phyloP scores from a whole-genome alignment of 2,888 invertebrate genomes.

The Tuta absoluta region DNA sequence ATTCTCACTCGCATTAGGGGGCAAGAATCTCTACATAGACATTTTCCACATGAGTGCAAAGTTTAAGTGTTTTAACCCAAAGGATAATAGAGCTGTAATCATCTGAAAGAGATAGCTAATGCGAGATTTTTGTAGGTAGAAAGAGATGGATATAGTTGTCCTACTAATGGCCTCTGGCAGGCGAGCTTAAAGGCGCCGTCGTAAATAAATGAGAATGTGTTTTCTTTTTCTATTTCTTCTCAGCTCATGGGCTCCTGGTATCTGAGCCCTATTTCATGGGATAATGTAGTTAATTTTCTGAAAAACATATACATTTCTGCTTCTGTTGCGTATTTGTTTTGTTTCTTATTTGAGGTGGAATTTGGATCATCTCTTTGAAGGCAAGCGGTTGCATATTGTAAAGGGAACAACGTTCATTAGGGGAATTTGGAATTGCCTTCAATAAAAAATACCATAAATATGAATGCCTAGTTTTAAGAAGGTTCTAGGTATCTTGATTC shows the following conservation, averaged over 20 bases:
- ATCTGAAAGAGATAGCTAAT: conserved; percentile 48
- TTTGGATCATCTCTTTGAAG: neutral
- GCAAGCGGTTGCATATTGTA: too few species aligned
- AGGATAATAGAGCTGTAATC: conserved; percentile 45
- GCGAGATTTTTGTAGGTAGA: conserved; percentile 37
- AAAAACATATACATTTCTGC: neutral
- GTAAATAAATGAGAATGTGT: conserved; percentile 60
- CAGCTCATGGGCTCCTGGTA: conserved; percentile 14
- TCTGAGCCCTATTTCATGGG: conserved; percentile 1
- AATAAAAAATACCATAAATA: too few species aligned
- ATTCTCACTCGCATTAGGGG: conserved; percentile 13
- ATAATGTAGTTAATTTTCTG: conserved; percentile 11
- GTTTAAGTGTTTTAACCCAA: conserved; percentile 49
- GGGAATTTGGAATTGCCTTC: too few species aligned
- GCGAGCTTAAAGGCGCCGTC: conserved; percentile 50
- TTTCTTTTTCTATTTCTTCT: conserved; percentile 38
- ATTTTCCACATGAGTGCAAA: conserved; percentile 42
- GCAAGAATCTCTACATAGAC: conserved; percentile 24
- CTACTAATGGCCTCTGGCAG: conserved; percentile 53
- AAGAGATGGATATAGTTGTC: conserved; percentile 46
- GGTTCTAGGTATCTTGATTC: too few species aligned
- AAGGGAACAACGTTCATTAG: too few species aligned
- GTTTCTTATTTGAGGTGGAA: neutral
- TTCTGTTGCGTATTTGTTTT: neutral
- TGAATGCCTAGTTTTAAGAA: too few species aligned